Evolutionary conservation across 1,140 invertebrate species (phyloP).

Genomic region (Drosophila lacteicornis): DNA sequence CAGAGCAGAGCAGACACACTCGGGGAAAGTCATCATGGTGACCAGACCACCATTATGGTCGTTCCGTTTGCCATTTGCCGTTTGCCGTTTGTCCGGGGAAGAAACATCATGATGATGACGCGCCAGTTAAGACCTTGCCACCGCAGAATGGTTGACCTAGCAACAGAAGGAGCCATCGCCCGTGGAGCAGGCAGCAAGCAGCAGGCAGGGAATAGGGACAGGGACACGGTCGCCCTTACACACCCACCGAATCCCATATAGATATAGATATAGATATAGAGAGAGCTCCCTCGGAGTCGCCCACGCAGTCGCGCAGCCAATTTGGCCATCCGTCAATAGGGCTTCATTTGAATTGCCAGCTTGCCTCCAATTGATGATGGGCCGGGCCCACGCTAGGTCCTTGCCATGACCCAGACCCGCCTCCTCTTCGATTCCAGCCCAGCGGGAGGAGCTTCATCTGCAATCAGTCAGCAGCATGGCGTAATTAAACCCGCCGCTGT

Average conservation of each 20-base stretch:
- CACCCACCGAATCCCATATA: slow-evolving; percentile 15
- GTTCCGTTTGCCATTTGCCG: slow-evolving; percentile 1
- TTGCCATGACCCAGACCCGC: slow-evolving; percentile 21
- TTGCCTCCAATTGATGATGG: slow-evolving; percentile 76
- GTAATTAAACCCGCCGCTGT: slow-evolving; percentile 71
- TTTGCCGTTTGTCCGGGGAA: slow-evolving; percentile 1
- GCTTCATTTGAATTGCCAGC: slow-evolving; percentile 81
- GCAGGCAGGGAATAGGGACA: slow-evolving; percentile 4
- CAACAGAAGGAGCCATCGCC: slow-evolving; percentile 34
- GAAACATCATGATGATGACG: slow-evolving; percentile 20
- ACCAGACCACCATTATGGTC: slow-evolving; percentile 33
- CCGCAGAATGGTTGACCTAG: slow-evolving; percentile 34
- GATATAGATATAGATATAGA: not conserved
- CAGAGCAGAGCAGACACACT: slow-evolving; percentile 11
- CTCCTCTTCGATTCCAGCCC: too few species aligned
- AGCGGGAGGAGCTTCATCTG: slow-evolving; percentile 21
- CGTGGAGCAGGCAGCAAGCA: slow-evolving; percentile 12
- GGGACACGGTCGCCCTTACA: not conserved
- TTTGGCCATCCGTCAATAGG: slow-evolving; percentile 77
- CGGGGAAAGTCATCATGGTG: slow-evolving; percentile 38
- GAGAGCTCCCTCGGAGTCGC: slow-evolving; percentile 41
- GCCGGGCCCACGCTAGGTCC: slow-evolving; percentile 30
- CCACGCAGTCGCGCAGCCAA: slow-evolving; percentile 66
- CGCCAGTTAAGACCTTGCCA: slow-evolving; percentile 26
- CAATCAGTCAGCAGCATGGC: slow-evolving; percentile 76